Evolutionary conservation across 30 jellyfish, hydroid and myxozoan genomes (phyloP).

Genomic region (Cassiopea xamachana): DNA sequence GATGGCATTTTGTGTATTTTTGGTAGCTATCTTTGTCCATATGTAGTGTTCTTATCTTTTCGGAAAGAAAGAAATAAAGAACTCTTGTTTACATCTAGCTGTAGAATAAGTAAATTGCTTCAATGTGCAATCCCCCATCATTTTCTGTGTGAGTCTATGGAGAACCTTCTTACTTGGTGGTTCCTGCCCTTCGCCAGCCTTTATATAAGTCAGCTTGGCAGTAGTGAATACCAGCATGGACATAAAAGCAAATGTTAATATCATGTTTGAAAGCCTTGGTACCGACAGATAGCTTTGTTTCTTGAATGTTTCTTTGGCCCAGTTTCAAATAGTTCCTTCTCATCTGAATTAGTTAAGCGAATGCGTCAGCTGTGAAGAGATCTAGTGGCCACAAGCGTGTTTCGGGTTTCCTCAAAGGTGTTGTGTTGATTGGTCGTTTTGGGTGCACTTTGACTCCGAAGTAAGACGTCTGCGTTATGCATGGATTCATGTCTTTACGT

Average conservation of each 20-base stretch:
- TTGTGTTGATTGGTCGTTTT: too few species aligned
- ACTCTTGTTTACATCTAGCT: neutral
- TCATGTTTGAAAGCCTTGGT: too few species aligned
- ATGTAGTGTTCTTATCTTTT: neutral
- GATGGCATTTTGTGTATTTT: neutral
- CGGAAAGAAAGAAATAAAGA: neutral
- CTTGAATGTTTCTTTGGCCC: too few species aligned
- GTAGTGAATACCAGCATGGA: neutral
- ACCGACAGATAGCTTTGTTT: too few species aligned
- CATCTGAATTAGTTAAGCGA: too few species aligned
- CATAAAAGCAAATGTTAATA: neutral
- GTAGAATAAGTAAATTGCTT: neutral
- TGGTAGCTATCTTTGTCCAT: neutral
- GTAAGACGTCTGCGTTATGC: too few species aligned
- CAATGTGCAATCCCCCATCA: neutral
- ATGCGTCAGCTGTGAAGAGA: too few species aligned
- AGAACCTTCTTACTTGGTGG: neutral
- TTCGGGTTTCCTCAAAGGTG: too few species aligned
- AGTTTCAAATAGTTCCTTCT: too few species aligned
- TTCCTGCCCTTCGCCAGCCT: neutral
- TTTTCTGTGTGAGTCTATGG: neutral
- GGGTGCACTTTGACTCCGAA: too few species aligned
- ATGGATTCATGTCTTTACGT: too few species aligned
- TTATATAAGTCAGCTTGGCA: neutral
- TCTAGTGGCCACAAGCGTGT: too few species aligned